Base-by-base conservation (phyloP, 2,113 vertebrate species). In the Thalassarche chlororhynchos region DNA sequence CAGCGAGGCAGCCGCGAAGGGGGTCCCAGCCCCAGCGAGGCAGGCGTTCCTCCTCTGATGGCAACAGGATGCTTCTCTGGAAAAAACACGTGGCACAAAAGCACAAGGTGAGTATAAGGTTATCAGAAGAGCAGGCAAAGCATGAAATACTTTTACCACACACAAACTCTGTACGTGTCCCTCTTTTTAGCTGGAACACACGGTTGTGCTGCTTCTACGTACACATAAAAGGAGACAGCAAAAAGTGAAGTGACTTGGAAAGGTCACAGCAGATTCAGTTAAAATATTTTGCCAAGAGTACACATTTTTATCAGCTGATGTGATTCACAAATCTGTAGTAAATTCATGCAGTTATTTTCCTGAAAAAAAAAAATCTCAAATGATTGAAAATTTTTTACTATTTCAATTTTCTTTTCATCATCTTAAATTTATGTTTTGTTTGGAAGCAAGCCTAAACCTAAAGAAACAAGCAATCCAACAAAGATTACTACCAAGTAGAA, bases 21-120 rank as follows among this genome's bases (percentile, higher is more conserved):
- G 6, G 7, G 11, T 49, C 47, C 28, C 1, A 2, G 42, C 17
- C 24, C 28, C 47, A 36, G 42, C 0, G 1, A 52, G 49, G 36
- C 34, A 57, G 31, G 11, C 0, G 1, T 23, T 58, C 8, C 24
- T 71, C n/a, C 44, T 12, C 21, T 64, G 38, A 25, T 29, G 24
- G 24, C 31, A 64, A n/a, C 31, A 38, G 17, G 65, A 47, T 8
- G 32, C 65, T 85, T 38, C 44, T 34, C 54, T 31, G 19, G 38
- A 38, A 57, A 57, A 84, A 87, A 44, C 29, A 34, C 1, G 1
- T 42, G 44, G 3, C 42, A 49, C 32, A 58, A 34, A 44, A 70
- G 9, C 32, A 55, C 36, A 44, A 34, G 17, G 3, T 12, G 19
- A 75, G 42, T 12, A 23, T 34, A 72, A 65, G 10, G 29, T 55